Evolutionary conservation across 2,888 invertebrate genomes (phyloP).

Genomic region (Chrysolina oricalcia): DNA sequence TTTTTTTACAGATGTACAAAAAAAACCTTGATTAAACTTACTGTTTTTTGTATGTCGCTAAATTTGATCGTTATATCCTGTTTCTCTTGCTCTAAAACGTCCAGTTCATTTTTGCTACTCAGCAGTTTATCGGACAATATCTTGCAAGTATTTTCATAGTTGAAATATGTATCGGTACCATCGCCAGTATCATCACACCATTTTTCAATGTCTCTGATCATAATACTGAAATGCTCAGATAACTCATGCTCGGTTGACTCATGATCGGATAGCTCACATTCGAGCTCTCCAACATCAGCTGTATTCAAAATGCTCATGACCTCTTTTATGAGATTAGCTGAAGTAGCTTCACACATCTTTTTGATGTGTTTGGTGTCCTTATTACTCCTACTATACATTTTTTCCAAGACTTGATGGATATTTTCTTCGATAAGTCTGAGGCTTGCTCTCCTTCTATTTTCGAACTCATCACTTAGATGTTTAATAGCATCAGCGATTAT

Average conservation of each 20-base stretch:
- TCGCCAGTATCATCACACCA: background rate
- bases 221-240: background rate
- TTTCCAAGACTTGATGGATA: conserved; percentile 30
- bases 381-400: conserved; percentile 32
- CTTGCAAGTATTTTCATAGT: conserved; percentile 36
- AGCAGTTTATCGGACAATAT: conserved; percentile 39
- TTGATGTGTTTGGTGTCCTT: conserved; percentile 23
- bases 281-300: background rate
- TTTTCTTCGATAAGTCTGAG: conserved; percentile 13
- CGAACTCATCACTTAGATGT: conserved; percentile 30
- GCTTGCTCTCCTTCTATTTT: conserved; percentile 20
- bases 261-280: background rate
- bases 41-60: conserved; percentile 33
- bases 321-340: conserved; percentile 30
- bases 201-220: conserved; percentile 15
- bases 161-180: conserved; percentile 18
- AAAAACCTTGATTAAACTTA: conserved; percentile 25
- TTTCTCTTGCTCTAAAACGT: conserved; percentile 36
- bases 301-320: conserved; percentile 27
- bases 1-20: no score
- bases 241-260: no score
- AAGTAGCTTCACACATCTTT: conserved; percentile 28
- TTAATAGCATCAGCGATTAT: conserved; percentile 31
- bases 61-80: conserved; percentile 39
- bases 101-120: conserved; percentile 33